Percentiles rank a stretch among this genome's conserved stretches.
These are phyloP conservation scores for Pelochelys cantorii DNA, from an alignment of 2,797 vertebrate species.

Conservation along the genomic window DNA sequence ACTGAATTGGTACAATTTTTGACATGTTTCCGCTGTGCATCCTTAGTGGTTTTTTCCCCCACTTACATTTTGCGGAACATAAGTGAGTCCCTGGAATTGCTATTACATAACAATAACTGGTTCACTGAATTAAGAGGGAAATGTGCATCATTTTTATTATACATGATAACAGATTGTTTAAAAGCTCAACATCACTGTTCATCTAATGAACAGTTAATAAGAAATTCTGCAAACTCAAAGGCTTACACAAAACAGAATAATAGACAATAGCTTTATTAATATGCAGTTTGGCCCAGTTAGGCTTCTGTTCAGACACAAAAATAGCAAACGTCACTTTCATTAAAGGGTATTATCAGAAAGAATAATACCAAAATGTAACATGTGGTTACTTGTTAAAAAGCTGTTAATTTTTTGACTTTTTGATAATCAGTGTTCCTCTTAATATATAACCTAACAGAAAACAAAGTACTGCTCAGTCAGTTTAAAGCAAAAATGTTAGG, in stretches of 20 bases:
- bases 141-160: slow-evolving; percentile 68
- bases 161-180: slow-evolving; percentile 78
- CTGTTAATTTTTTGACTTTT: too few species aligned
- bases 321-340: slow-evolving; percentile 22
- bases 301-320: not conserved
- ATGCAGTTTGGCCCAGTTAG: slow-evolving; percentile 9
- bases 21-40: not conserved
- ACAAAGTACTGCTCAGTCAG: too few species aligned
- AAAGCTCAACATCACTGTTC: slow-evolving; percentile 63
- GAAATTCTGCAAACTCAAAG: slow-evolving; percentile 1
- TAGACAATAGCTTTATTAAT: slow-evolving; percentile 6
- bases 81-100: not conserved
- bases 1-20: slow-evolving; percentile 38
- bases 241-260: slow-evolving; percentile 4
- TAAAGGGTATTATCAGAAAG: not conserved
- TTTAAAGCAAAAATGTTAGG: too few species aligned
- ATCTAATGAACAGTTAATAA: slow-evolving; percentile 62
- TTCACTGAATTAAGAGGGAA: slow-evolving; percentile 24
- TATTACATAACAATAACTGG: not conserved
- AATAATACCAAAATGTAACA: slow-evolving; percentile 24
- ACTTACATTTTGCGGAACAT: not conserved
- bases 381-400: not conserved
- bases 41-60: not conserved
- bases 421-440: too few species aligned
- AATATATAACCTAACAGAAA: too few species aligned